Evolutionary conservation across 2,113 vertebrate genomes (phyloP), one percentile per base, ranked within the genome.

Genomic region (Astur gentilis): DNA sequence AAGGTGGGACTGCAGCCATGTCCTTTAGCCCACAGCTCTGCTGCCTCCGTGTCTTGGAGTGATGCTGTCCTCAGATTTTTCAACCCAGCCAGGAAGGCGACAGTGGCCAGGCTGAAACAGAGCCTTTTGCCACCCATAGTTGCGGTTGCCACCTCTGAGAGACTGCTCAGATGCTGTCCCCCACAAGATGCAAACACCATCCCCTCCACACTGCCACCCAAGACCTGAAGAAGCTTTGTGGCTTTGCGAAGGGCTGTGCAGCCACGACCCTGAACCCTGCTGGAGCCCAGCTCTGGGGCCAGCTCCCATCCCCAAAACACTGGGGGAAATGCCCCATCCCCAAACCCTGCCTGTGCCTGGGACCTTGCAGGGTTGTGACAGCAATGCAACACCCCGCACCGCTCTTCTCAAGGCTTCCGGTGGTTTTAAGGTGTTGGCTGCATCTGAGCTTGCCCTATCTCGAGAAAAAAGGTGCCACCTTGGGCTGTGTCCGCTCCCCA

Each of bases 21-120:
- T n/a, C 61, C 88, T 21, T 11, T 58, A 45, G 55, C 64, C 19
- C 22, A 1, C 1, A 6, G 62, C 54, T 78, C 81, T 20, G 76
- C 71, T 47, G 38, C 55, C 9, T 47, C 58, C 3, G 0, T 1
- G 1, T 4, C 58, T 16, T 0, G 0, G 40, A 3, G 40, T 3
- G 79, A 15, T 42, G 66, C 67, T 47, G 25, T 14, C 45, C 65
- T 77, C 73, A 40, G 84, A 42, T 8, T 2, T 40, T 61, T 34
- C 58, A 21, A 3, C 8, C 7, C 50, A n/a, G 85, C 18, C 77
- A 42, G 69, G 64, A 58, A 42, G 26, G 38, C 29, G 42, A 67
- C 3, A 3, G 44, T 38, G 57, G 6, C 38, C n/a, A 11, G n/a
- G 18, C 57, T 54, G 25, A 52, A 27, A 9, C 2, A 0, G 17